Conservation (phyloP, 2,113 vertebrate species). For the Phalacrocorax carbo region DNA sequence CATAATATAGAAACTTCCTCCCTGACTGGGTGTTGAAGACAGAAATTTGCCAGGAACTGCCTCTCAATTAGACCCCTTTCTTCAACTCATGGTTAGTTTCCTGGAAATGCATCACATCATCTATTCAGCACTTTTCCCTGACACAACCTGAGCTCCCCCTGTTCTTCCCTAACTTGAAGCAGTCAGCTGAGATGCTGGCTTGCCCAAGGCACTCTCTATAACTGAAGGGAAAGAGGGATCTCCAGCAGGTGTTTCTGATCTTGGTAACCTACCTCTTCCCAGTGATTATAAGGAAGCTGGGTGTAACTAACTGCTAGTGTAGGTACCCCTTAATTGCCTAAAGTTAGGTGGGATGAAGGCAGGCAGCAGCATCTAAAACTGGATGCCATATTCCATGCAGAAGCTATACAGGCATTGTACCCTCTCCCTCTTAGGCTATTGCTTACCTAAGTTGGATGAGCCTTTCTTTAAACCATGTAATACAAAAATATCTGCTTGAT, state of each 20-base stretch:
- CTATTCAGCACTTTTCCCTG: neutral
- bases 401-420: accelerated
- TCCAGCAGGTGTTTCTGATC: neutral
- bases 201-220: neutral
- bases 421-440: neutral
- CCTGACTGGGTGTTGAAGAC: neutral
- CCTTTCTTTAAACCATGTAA: neutral
- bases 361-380: neutral
- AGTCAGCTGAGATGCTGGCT: neutral
- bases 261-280: neutral
- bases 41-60: neutral
- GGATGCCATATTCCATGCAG: neutral
- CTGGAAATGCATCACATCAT: neutral
- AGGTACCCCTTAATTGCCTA: neutral
- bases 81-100: neutral
- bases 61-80: neutral
- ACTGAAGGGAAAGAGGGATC: neutral
- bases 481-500: neutral
- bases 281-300: neutral
- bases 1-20: neutral
- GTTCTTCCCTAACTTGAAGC: neutral
- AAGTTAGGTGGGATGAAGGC: neutral
- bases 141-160: neutral
- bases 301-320: neutral
- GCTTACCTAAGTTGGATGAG: neutral